phyloP scores from a whole-genome alignment of 2,797 vertebrate genomes.

The Momotus momota region DNA sequence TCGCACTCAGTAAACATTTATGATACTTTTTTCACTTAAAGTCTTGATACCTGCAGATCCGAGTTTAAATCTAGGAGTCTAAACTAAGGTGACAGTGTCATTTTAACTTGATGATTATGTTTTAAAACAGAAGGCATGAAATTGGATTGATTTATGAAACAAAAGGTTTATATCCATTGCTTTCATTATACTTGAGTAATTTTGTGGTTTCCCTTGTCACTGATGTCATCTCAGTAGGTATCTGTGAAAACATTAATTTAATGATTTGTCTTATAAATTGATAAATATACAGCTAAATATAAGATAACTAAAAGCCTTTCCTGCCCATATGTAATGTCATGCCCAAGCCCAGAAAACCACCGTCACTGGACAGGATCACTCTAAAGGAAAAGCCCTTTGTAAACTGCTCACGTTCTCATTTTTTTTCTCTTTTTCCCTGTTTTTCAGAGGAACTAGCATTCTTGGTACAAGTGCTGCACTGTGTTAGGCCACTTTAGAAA shows the following conservation, averaged over 20 bases:
- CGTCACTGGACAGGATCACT: neutral
- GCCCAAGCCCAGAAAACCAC: neutral
- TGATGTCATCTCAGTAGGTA: neutral
- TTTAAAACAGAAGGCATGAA: neutral
- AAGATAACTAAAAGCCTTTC: neutral
- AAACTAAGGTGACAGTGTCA: neutral
- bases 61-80: neutral
- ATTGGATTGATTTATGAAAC: neutral
- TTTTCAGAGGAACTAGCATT: neutral
- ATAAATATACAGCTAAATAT: neutral
- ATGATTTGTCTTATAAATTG: neutral
- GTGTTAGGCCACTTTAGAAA: neutral
- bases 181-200: neutral
- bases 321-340: neutral
- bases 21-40: neutral
- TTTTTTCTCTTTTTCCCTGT: neutral
- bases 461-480: neutral
- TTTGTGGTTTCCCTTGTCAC: neutral
- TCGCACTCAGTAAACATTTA: neutral
- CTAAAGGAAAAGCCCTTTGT: neutral
- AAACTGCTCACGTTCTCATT: neutral
- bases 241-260: neutral
- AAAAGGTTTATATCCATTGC: neutral
- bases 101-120: neutral
- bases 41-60: neutral